Evolutionary conservation across 2,888 invertebrate genomes (phyloP), one percentile per base, ranked within the genome.

Genomic region (Ochropleura plecta): DNA sequence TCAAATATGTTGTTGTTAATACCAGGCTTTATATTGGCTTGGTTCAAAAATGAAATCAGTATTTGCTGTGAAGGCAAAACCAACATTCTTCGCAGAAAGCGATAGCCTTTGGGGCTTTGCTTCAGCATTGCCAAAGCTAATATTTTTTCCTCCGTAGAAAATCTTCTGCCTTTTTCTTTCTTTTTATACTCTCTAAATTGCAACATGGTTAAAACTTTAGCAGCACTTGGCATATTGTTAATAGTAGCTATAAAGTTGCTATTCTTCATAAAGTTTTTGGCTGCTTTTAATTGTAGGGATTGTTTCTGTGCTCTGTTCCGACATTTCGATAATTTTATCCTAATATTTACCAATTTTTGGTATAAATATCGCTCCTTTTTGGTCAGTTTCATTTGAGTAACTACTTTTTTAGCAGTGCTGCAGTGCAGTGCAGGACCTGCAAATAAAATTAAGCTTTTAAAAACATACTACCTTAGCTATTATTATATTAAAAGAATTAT

Each of bases 101-200:
- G 63, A 73, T 77, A 77, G 0, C 51, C 73, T 73, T 73, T 78
- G 5, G 78, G 49, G 7, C 70, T 70, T 73, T 57, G 63, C 14
- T 73, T 79, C 5, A 66, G n/a, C 20, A 73, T 42, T 20, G 77
- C 48, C 53, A 79, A 66, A 66, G 73, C 62, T 48, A 73, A 67
- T 18, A 77, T 64, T 69, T 77, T 70, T 68, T 73, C 78, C 63
- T 78, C 51, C 0, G 14, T 53, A 1, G 48, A 44, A 49, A 74
- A 74, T 64, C 70, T 72, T 59, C 72, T 69, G 44, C 70, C 70
- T 69, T 69, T 72, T 40, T 18, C 14, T 30, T 73, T 70, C 18
- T 59, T 73, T 60, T 69, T 70, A n/a, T 49, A 18, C 49, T 73
- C 70, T 59, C 59, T 20, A 18, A 73, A 69, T 20, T 69, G 72